Evolutionary conservation across 2,888 invertebrate species (phyloP).

Genomic region (Latheticus oryzae): DNA sequence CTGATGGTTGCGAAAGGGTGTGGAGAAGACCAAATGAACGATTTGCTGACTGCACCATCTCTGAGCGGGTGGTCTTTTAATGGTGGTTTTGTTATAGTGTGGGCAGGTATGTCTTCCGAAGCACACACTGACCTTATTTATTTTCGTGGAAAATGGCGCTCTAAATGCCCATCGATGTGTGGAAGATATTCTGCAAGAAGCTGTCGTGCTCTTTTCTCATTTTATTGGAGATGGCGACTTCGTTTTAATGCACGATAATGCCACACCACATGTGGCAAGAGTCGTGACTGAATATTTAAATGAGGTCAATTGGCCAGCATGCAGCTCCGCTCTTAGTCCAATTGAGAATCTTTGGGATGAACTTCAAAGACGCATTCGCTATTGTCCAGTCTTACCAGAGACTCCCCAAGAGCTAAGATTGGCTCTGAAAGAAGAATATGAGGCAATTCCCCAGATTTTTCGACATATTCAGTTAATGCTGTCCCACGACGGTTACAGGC

Average conservation of each 20-base stretch:
- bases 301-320: background rate
- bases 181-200: slow-evolving; percentile 15
- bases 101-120: slow-evolving; percentile 27
- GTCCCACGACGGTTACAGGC: background rate
- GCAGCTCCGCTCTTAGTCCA: background rate
- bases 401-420: too few species aligned
- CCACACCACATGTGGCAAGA: background rate
- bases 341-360: slow-evolving; percentile 1
- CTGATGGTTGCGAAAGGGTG: background rate
- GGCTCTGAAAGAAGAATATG: slow-evolving; percentile 1
- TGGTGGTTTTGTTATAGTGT: slow-evolving; percentile 31
- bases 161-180: slow-evolving; percentile 13
- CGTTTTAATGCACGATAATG: slow-evolving; percentile 20
- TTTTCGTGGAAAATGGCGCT: slow-evolving; percentile 10
- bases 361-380: slow-evolving; percentile 1
- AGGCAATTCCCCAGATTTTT: background rate
- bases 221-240: slow-evolving; percentile 16
- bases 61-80: background rate
- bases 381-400: too few species aligned
- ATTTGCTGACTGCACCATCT: slow-evolving; percentile 4
- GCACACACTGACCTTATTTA: slow-evolving; percentile 36
- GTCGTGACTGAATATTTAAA: background rate
- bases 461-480: slow-evolving; percentile 4
- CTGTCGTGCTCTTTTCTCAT: slow-evolving; percentile 15
- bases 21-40: background rate